A percentile compares a stretch with the other conserved stretches of the same genome.
Conservation (phyloP, 2,113 vertebrate species). For the Dryoscopus gambensis region DNA sequence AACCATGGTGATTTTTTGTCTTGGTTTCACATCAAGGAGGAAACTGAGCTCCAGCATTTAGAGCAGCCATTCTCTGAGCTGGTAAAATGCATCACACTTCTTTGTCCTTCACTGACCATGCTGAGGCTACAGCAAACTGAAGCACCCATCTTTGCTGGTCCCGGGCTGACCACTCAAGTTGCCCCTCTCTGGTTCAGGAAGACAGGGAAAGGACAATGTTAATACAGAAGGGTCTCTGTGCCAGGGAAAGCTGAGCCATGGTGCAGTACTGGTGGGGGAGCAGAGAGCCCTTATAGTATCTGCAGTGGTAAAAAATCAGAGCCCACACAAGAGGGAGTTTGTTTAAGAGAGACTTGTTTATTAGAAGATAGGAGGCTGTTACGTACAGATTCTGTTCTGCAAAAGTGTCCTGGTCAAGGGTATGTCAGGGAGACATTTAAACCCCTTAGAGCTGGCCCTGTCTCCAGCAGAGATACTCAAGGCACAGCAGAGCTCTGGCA, state of each 20-base stretch:
- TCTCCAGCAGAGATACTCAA: constrained; percentile 32
- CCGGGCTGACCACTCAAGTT: neutral
- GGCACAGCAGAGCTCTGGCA: constrained; percentile 34
- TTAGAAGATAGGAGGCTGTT: constrained; percentile 38
- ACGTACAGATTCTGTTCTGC: constrained; percentile 54
- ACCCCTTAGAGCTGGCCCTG: neutral
- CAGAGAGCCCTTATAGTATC: neutral
- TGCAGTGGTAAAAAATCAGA: neutral
- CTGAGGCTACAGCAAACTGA: neutral
- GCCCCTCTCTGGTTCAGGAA: neutral
- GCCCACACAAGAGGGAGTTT: neutral
- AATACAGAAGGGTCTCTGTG: neutral
- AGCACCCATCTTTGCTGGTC: neutral
- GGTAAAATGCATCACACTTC: neutral
- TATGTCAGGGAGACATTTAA: neutral
- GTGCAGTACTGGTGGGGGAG: neutral
- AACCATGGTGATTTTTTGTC: neutral
- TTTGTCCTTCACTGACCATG: neutral
- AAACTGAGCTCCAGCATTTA: neutral
- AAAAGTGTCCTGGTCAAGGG: constrained; percentile 13
- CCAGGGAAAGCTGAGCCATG: neutral
- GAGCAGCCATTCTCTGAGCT: neutral
- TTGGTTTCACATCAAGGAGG: neutral
- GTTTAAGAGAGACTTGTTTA: constrained; percentile 39
- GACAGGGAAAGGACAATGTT: neutral